Base-by-base conservation (phyloP, 2,113 vertebrate genomes). In the Coregonus clupeaformis region DNA sequence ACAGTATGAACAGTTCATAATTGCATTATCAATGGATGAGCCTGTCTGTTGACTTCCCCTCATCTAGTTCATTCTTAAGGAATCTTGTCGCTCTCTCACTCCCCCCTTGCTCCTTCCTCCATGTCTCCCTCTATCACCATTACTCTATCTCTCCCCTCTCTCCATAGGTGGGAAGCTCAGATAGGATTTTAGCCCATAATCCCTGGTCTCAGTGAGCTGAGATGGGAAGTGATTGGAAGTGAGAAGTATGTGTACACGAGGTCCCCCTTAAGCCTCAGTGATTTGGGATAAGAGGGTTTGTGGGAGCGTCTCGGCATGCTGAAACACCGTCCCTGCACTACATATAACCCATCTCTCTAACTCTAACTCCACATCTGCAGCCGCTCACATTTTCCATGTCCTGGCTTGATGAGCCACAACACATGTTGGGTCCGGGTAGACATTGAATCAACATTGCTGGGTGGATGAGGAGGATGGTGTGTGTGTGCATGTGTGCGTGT, bases 371-470 rank as follows among this genome's bases (percentile, higher is more conserved):
- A 90, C 90, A 91, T 91, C 89, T 91, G 89, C 83, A 89, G 84
- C 70, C 84, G 82, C 86, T 91, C 88, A 92, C 65, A 89, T 83
- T 92, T 91, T 91, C 89, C 89, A 89, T 89, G 88, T 92, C 87
- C 84, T 83, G 81, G 75, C 78, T 80, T 87, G 89, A 91, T 91
- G 89, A 90, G 83, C 86, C 77, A 82, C 87, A 90, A 87, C 89
- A 90, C 84, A 89, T 89, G 89, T 90, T 84, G 77, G 73, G 78
- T 71, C 74, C 78, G 71, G 77, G 73, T 36, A 49, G 68, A 72
- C 20, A 24, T 27, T 69, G 73, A 71, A 75, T 75, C 77, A 74
- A 52, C 42, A 25, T 11, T 42, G 59, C 49, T 72, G 22, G 7
- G 59, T 27, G 57, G 52, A 73, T 64, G 4, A 9, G 66, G 67